Base-by-base conservation (phyloP, 2,797 vertebrate species). In the Hydrophis major region DNA sequence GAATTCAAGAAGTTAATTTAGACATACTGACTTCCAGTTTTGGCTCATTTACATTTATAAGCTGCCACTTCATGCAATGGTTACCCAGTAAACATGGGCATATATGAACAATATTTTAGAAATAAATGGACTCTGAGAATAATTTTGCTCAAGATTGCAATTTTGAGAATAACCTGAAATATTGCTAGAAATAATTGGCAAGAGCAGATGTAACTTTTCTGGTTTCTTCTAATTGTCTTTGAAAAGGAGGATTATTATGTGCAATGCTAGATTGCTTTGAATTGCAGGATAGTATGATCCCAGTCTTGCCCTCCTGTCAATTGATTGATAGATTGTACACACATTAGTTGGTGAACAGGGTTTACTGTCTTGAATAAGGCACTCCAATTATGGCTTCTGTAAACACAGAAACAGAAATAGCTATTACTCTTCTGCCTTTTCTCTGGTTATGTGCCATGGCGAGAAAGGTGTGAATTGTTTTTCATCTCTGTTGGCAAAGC, bases 141-240 rank as follows among this genome's bases (percentile, higher is more conserved):
- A 83, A 50, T 27, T 32, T 3, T 69, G 42, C 28, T 61, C 50
- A 78, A 47, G 61, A 8, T 22, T 37, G 42, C 47, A 63, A 3
- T 14, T 91, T 37, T 90, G 50, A 37, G 37, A 89, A 18, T 18
- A 60, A 74, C n/a, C 55, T 6, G 10, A 56, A 92, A 90, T 66
- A 93, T 27, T 78, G n/a, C 1, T 10, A 32, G 92, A n/a, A 32
- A 50, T 87, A 27, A 91, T 6, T 13, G 83, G n/a, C n/a, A 63
- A 83, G 94, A 25, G 4, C 91, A 32, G 22, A 87, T 61, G 47
- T 53, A 6, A 88, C 92, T 91, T 74, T 14, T 12, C 25, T 93
- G 88, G 8, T 57, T 18, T 1, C 0, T 93, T 92, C 93, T 92
- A 89, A 96, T 88, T 89, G 93, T n/a, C 87, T 92, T 37, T 59